Conservation (phyloP, 53 echinoderm and acorn worm species). For the Paracentrotus lividus region DNA sequence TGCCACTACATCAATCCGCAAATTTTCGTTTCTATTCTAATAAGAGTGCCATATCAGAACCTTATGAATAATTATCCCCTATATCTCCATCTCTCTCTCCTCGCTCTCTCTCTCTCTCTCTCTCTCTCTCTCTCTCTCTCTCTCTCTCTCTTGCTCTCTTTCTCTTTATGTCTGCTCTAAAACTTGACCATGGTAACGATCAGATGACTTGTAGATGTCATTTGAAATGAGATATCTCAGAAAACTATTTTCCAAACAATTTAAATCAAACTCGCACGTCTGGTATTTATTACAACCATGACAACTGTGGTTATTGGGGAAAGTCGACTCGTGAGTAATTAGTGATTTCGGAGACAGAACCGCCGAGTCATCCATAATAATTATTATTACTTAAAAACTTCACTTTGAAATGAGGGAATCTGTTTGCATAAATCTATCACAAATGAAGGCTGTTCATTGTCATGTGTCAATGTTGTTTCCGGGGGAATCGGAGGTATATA, state of each 20-base stretch:
- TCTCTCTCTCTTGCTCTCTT: background rate
- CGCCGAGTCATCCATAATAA: slow-evolving; percentile 9
- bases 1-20: slow-evolving; percentile 58
- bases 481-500: too few relatives aligned
- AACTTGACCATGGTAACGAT: background rate
- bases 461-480: background rate
- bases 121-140: slow-evolving; percentile 11
- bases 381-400: too few relatives aligned
- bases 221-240: slow-evolving; percentile 19
- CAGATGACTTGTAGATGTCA: slow-evolving; percentile 8
- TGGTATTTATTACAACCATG: slow-evolving; percentile 7
- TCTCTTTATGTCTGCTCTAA: background rate
- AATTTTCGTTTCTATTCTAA: slow-evolving; percentile 53
- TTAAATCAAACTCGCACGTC: background rate
- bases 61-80: background rate
- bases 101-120: background rate
- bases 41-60: background rate
- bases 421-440: background rate
- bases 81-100: background rate
- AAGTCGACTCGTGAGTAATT: slow-evolving; percentile 22
- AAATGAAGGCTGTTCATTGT: background rate
- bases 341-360: background rate
- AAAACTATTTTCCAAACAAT: slow-evolving; percentile 2
- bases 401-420: background rate
- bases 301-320: slow-evolving; percentile 26